Evolutionary conservation across 2,888 invertebrate genomes (phyloP).

Genomic region (Beris chalybata): DNA sequence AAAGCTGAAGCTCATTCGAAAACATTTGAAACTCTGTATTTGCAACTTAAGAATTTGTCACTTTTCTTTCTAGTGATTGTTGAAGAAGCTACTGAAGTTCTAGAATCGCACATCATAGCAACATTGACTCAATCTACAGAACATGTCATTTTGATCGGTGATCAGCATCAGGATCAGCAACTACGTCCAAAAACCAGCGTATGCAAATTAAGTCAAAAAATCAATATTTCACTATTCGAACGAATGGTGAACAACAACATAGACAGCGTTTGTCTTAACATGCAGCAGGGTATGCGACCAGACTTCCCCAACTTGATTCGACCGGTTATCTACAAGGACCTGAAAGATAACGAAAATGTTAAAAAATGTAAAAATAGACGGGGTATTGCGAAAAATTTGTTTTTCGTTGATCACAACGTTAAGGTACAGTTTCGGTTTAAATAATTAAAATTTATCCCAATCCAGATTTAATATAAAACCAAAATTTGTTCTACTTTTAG

Average conservation of each 20-base stretch:
- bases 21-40: too few relatives aligned
- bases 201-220: conserved; percentile 66
- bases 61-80: conserved; percentile 64
- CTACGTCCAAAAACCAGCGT: conserved; percentile 73
- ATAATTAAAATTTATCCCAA: too few relatives aligned
- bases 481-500: conserved; percentile 48
- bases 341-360: conserved; percentile 65
- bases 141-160: conserved; percentile 85
- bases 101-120: conserved; percentile 82
- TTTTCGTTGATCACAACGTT: conserved; percentile 66
- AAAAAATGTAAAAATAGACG: conserved; percentile 59
- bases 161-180: conserved; percentile 82
- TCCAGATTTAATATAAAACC: too few relatives aligned
- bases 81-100: conserved; percentile 87
- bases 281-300: conserved; percentile 78
- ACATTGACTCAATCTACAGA: conserved; percentile 72
- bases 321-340: conserved; percentile 67
- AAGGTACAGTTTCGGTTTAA: conserved; percentile 50
- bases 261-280: conserved; percentile 62
- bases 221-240: conserved; percentile 80
- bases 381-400: conserved; percentile 67
- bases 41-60: not conserved
- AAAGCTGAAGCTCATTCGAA: too few relatives aligned
- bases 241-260: conserved; percentile 71
- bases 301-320: conserved; percentile 57